phyloP scores from a whole-genome alignment of 2,888 invertebrate species.

The Pinctada fucata region DNA sequence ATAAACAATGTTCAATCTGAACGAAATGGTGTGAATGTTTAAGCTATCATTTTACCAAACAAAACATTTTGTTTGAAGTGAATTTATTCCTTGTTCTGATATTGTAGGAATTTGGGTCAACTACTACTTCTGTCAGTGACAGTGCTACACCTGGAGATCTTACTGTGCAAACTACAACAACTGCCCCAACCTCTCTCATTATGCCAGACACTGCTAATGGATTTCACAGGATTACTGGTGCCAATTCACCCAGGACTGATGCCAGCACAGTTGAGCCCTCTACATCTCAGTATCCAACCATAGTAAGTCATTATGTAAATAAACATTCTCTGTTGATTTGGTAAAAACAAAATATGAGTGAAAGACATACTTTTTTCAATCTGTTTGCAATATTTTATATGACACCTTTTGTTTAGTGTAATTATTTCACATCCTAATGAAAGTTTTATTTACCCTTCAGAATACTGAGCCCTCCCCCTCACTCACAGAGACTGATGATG shows the following conservation, averaged over 20 bases:
- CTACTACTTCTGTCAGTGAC: neutral
- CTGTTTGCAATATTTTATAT: neutral
- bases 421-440: neutral
- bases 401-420: slow-evolving; percentile 2
- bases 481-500: neutral
- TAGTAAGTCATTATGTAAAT: neutral
- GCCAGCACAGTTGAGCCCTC: slow-evolving; percentile 1
- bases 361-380: slow-evolving; percentile 1
- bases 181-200: neutral
- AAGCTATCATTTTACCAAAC: neutral
- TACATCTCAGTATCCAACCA: slow-evolving; percentile 1
- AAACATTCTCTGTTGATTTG: neutral
- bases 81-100: no score
- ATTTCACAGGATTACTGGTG: neutral
- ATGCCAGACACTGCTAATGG: neutral
- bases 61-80: neutral
- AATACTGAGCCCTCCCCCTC: slow-evolving; percentile 1
- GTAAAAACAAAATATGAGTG: neutral
- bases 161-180: neutral
- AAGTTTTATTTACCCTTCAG: neutral
- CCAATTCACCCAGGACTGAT: neutral
- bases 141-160: neutral
- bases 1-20: neutral
- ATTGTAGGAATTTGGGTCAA: neutral
- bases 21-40: slow-evolving; percentile 2